Conservation (phyloP, 2,113 vertebrate genomes). For the Oceanites oceanicus region DNA sequence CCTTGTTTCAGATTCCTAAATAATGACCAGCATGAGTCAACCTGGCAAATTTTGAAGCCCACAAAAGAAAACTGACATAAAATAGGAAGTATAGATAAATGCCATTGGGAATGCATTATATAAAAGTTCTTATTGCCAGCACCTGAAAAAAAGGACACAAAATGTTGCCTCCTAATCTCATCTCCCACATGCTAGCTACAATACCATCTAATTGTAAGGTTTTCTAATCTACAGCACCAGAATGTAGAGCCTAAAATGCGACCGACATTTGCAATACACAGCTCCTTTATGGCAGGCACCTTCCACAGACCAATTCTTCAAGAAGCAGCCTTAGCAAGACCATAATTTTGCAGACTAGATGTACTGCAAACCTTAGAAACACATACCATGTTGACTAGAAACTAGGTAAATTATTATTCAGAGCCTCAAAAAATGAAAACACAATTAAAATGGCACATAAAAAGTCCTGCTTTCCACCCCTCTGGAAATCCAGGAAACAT, state of each 20-base stretch:
- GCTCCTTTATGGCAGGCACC: background rate
- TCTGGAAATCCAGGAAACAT: background rate
- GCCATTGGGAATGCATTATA: background rate
- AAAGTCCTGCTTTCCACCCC: background rate
- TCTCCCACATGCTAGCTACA: background rate
- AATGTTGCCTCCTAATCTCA: background rate
- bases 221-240: background rate
- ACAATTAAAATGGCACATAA: background rate
- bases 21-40: conserved; percentile 25
- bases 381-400: background rate
- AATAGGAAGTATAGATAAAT: background rate
- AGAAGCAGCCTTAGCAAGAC: background rate
- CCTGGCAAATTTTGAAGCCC: background rate
- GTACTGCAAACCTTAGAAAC: background rate
- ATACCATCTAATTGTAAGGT: background rate
- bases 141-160: background rate
- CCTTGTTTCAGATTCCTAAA: background rate
- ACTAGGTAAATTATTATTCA: background rate
- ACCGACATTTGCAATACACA: background rate
- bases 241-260: background rate
- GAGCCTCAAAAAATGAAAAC: background rate
- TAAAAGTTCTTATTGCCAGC: background rate
- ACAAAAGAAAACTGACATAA: background rate
- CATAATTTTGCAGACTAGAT: background rate
- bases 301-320: background rate